A percentile compares a stretch with the other conserved stretches of the same genome.
Conservation (phyloP, 2,797 vertebrate genomes). For the Chelon auratus region DNA sequence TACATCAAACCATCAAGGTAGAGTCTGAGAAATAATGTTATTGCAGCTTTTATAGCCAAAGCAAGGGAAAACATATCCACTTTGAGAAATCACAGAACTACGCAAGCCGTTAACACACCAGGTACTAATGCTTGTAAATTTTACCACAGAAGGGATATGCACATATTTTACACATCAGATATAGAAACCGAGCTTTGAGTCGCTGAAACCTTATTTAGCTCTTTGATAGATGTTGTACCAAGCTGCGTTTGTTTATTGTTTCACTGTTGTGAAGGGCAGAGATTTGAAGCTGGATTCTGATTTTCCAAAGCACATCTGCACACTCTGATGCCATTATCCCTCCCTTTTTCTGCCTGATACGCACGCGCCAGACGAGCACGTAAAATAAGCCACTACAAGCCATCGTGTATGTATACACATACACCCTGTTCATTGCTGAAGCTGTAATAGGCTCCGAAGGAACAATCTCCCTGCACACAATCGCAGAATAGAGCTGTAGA, state of each 20-base stretch:
- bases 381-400: constrained; percentile 36
- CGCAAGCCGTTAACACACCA: constrained; percentile 2
- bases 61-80: constrained; percentile 5
- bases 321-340: constrained; percentile 12
- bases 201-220: constrained; percentile 9
- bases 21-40: constrained; percentile 30
- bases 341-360: constrained; percentile 8
- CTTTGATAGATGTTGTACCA: not conserved
- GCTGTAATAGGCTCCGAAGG: constrained; percentile 78
- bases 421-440: constrained; percentile 63
- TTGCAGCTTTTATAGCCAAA: constrained; percentile 45
- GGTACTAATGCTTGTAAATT: constrained; percentile 7
- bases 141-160: not conserved
- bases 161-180: constrained; percentile 9
- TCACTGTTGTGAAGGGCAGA: constrained; percentile 1
- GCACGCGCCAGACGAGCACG: constrained; percentile 17
- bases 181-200: not conserved
- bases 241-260: not conserved
- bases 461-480: constrained; percentile 74
- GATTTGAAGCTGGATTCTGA: constrained; percentile 19
- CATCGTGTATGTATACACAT: constrained; percentile 50
- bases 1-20: constrained; percentile 32
- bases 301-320: constrained; percentile 15
- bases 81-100: constrained; percentile 13
- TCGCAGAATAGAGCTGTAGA: constrained; percentile 57